Evolutionary conservation across 2,797 vertebrate genomes (phyloP), one percentile per base, ranked within the genome.

Genomic region (Eleutherodactylus coqui): DNA sequence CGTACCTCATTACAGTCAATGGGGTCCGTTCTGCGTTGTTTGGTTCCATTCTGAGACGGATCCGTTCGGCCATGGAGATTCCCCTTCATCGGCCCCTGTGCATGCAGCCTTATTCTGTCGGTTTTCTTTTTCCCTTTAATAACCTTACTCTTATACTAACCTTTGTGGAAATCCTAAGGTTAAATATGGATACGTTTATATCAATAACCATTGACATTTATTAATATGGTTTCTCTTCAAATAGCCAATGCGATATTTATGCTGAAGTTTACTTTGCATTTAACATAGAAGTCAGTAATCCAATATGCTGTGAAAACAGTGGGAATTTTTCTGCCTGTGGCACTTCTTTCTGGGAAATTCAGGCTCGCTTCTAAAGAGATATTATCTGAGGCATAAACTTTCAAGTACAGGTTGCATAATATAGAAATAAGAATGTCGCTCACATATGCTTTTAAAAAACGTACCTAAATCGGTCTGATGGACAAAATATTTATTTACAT

Each of bases 241-340:
- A 45, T 81, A 64, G 19, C 53, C 43, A 51, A 75, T 75, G 73
- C 10, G 69, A 76, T 75, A 81, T 81, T 86, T 86, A 17, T 67
- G 70, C 41, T 75, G 45, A 86, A 47, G 79, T 82, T 75, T 80
- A 27, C 75, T 85, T 80, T 85, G 67, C 21, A 36, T 69, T 38
- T 38, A 34, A 62, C 78, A 82, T n/a, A 51, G n/a, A 86, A 17
- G 53, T 24, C 45, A 67, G 84, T 80, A 85, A 85, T 81, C 34
- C 69, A 81, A 80, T 85, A 75, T 49, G 19, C 69, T 47, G 29
- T 47, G 77, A 85, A 80, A 64, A n/a, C n/a, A n/a, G n/a, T n/a
- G n/a, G n/a, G n/a, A n/a, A n/a, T n/a, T n/a, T n/a, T n/a, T n/a
- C n/a, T n/a, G n/a, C n/a, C n/a, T n/a, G n/a, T n/a, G n/a, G n/a